Evolutionary conservation across 2,888 invertebrate species (phyloP).

Genomic region (Aphidius colemani): DNA sequence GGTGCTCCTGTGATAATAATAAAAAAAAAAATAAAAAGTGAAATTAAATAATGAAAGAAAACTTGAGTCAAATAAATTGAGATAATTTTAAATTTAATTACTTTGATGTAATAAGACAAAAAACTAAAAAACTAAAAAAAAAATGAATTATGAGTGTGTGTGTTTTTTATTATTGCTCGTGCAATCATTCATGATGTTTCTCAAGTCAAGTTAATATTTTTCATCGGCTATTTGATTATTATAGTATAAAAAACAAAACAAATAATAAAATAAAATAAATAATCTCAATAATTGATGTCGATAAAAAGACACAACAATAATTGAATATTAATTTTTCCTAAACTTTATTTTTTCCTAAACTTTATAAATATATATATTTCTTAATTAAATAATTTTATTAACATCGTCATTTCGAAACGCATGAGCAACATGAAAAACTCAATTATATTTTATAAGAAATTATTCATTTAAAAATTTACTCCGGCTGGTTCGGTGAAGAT

Average conservation of each 20-base stretch:
- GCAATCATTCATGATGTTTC: no score
- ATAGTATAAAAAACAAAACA: neutral
- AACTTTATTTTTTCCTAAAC: neutral
- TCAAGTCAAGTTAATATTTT: no score
- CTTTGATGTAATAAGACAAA: no score
- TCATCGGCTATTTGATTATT: no score
- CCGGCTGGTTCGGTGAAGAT: constrained; percentile 7
- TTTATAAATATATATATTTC: neutral
- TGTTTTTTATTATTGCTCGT: neutral
- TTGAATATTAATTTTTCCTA: neutral
- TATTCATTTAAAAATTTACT: neutral
- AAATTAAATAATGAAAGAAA: constrained; percentile 20
- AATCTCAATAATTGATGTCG: constrained; percentile 23
- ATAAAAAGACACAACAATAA: constrained; percentile 11
- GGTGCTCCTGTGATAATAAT: constrained; percentile 35
- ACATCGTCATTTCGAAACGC: constrained; percentile 9
- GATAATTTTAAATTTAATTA: constrained; percentile 1
- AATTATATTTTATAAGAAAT: neutral
- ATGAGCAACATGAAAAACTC: no score
- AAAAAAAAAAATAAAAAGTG: constrained; percentile 18
- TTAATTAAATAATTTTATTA: neutral
- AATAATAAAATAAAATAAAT: neutral
- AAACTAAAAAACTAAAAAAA: neutral
- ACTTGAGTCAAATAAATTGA: constrained; percentile 14
- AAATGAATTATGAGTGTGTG: constrained; percentile 12